Evolutionary conservation across 2,888 invertebrate genomes (phyloP).

Genomic region (Volucella inflata): DNA sequence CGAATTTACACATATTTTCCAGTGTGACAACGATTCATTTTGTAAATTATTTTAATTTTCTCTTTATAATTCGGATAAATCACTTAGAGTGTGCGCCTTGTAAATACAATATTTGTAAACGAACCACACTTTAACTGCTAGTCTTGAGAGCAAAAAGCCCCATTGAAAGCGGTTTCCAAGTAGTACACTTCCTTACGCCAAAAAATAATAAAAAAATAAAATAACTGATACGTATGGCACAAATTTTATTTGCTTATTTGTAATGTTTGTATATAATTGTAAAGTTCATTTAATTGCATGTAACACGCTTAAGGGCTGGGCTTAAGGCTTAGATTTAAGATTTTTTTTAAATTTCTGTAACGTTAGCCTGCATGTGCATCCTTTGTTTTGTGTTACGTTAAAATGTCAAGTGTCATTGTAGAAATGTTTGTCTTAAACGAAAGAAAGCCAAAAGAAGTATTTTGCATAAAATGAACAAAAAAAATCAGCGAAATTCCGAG

Average conservation of each 20-base stretch:
- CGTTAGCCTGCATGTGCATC: slow-evolving; percentile 59
- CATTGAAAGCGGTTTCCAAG: slow-evolving; percentile 43
- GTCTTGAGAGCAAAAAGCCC: slow-evolving; percentile 4
- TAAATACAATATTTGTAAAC: slow-evolving; percentile 31
- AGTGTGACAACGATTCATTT: slow-evolving; percentile 43
- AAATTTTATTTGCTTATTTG: slow-evolving; percentile 13
- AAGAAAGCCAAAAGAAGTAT: slow-evolving; percentile 81
- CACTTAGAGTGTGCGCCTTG: slow-evolving; percentile 48
- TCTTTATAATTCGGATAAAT: slow-evolving; percentile 53
- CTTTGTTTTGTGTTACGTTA: slow-evolving; percentile 46
- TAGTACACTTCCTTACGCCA: slow-evolving; percentile 31
- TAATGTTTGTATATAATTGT: slow-evolving; percentile 6
- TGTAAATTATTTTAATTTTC: slow-evolving; percentile 27
- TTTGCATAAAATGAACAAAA: slow-evolving; percentile 52
- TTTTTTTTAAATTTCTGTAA: slow-evolving; percentile 25
- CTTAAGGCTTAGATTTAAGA: slow-evolving; percentile 4
- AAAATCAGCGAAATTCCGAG: slow-evolving; percentile 22
- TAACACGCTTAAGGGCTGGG: slow-evolving; percentile 50
- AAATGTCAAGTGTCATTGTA: slow-evolving; percentile 65
- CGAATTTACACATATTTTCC: slow-evolving; percentile 71
- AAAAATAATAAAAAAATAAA: slow-evolving; percentile 9
- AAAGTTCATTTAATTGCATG: slow-evolving; percentile 57
- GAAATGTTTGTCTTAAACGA: slow-evolving; percentile 57
- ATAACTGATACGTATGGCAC: too few species aligned
- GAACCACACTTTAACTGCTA: neutral